These are phyloP conservation scores for Lepidocolaptes lacrymiger DNA, from an alignment of 2,797 vertebrate genomes.

Conservation along the genomic window DNA sequence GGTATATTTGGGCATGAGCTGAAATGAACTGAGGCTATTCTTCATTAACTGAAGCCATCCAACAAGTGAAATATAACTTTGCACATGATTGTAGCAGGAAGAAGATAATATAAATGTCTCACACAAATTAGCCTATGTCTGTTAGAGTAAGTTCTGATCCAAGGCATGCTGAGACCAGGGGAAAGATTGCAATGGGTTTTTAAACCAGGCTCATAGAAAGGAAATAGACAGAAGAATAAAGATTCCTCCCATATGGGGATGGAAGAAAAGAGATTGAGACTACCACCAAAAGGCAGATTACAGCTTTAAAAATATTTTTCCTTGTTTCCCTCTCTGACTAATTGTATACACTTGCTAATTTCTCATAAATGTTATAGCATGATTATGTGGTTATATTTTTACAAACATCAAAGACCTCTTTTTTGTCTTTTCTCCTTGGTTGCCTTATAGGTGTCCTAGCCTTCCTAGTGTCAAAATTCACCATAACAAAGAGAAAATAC, in stretches of 20 bases:
- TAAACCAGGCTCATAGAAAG: not conserved
- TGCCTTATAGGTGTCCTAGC: not conserved
- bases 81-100: slow-evolving; percentile 8
- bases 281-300: not conserved
- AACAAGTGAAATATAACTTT: slow-evolving; percentile 38
- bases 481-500: not conserved
- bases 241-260: not conserved
- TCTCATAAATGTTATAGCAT: not conserved
- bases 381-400: not conserved
- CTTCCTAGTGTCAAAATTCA: not conserved
- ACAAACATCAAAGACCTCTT: not conserved
- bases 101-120: slow-evolving; percentile 10
- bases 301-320: not conserved
- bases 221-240: not conserved
- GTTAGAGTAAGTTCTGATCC: not conserved
- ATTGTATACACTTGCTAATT: not conserved
- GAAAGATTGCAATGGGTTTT: not conserved
- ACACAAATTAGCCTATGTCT: not conserved
- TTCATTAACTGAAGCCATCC: slow-evolving; percentile 33
- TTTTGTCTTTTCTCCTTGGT: not conserved
- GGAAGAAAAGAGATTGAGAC: not conserved
- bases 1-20: slow-evolving; percentile 10
- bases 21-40: slow-evolving; percentile 20
- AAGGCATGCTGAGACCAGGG: not conserved
- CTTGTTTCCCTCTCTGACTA: not conserved